Evolutionary conservation across 2,113 vertebrate genomes (phyloP).

Genomic region (Melospiza melodia): DNA sequence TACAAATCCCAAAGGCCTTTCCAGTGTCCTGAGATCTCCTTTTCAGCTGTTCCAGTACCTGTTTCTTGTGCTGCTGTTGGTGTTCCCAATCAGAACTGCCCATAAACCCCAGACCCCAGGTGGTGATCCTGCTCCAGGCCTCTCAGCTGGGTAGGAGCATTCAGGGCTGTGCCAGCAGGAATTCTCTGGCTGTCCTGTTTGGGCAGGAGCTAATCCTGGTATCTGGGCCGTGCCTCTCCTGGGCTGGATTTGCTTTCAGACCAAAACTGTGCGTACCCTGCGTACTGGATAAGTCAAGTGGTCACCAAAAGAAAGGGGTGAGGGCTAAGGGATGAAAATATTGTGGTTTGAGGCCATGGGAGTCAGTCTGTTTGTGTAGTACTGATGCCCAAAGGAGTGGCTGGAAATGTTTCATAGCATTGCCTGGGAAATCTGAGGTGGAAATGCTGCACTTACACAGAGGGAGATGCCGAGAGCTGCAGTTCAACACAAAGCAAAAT

Average conservation of each 20-base stretch:
- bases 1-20: neutral
- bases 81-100: neutral
- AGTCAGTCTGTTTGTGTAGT: fast-evolving
- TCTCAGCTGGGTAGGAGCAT: neutral
- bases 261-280: neutral
- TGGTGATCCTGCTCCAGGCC: neutral
- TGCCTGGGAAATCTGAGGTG: neutral
- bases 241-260: neutral
- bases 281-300: neutral
- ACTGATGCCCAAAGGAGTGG: neutral
- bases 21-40: neutral
- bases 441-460: neutral
- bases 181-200: neutral
- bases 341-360: neutral
- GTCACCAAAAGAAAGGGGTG: neutral
- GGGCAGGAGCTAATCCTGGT: neutral
- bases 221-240: neutral
- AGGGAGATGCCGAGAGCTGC: neutral
- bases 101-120: neutral
- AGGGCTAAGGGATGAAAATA: neutral
- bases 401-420: neutral
- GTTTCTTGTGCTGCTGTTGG: neutral
- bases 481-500: neutral
- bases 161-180: neutral
- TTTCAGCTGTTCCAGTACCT: neutral